Evolutionary conservation across 2,797 vertebrate genomes (phyloP), one percentile per base, ranked within the genome.

Genomic region (Synanceia verrucosa): DNA sequence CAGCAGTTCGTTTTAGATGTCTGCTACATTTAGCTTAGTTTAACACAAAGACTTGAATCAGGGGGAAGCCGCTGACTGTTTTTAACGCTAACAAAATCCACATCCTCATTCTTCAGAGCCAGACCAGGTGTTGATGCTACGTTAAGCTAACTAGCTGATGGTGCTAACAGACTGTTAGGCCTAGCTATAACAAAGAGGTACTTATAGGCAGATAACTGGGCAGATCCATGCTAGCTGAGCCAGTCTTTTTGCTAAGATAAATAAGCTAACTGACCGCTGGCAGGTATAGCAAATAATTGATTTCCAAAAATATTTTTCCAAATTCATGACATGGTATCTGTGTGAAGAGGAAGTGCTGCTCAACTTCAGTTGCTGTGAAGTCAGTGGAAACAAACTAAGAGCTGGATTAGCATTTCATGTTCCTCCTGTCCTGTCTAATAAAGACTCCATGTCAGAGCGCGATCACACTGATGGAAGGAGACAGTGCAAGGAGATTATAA

Each of bases 401-500:
- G 43, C 57, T 50, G 53, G 73, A 76, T 84, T 81, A 77, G 52
- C 58, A 56, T 51, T 70, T 74, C 44, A 55, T 36, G 47, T 69
- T 51, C 53, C 31, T 58, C 26, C 44, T n/a, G n/a, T n/a, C 50
- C 44, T 50, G 65, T n/a, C 41, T 73, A 58, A 76, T 78, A 59
- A 63, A 71, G 65, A 78, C 68, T 77, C 29, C 19, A 24, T 65
- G 84, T 87, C 78, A 65, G 28, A 70, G 77, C 46, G 59, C 14
- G 74, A 79, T 90, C 69, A 73, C 29, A n/a, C 66, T 89, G 88
- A 90, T 88, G 82, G 77, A 76, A 74, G 70, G 78, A 78, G 89
- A 88, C 82, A 79, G 79, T 76, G 69, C 9, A 12, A 51, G 65
- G 58, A 79, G 88, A 90, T 92, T 91, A 89, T 84, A 74, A 85